Conservation (phyloP, 2,797 vertebrate species). For the Tauraco hartlaubi region DNA sequence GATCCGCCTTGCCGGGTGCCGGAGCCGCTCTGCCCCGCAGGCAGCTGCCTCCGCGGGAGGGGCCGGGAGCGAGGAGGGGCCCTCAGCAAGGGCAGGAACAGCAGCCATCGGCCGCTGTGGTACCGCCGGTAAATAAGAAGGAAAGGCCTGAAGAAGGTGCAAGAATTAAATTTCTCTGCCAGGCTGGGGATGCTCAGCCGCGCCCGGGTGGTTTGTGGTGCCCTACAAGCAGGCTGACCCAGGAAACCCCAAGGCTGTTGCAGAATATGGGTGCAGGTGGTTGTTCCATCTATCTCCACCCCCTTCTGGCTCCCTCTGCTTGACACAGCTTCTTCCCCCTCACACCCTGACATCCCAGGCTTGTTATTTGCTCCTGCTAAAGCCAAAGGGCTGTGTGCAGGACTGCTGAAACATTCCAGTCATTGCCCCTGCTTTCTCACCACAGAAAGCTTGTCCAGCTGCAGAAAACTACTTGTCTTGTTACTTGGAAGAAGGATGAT, state of each 20-base stretch:
- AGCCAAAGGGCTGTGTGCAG: neutral
- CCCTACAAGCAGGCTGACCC: neutral
- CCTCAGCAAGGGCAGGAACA: neutral
- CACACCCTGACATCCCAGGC: neutral
- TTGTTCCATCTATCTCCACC: neutral
- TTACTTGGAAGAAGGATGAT: neutral
- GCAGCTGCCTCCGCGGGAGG: neutral
- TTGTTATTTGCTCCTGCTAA: neutral
- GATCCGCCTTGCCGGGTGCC: neutral
- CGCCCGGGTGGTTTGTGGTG: neutral
- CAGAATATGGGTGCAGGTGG: neutral
- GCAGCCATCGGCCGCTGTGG: neutral
- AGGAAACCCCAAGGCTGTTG: neutral
- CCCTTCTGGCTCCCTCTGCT: neutral
- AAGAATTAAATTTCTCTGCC: neutral
- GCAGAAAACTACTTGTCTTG: slow-evolving; percentile 23
- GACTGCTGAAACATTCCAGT: neutral
- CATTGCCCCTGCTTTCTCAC: neutral
- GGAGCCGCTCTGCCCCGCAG: neutral
- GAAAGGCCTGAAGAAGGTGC: neutral
- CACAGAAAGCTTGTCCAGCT: neutral
- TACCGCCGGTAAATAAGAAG: neutral
- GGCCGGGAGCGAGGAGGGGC: neutral
- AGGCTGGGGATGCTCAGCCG: neutral
- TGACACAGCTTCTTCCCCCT: neutral